These are phyloP conservation scores for Tenodera sinensis DNA, from an alignment of 2,888 invertebrate species.

Conservation along the genomic window DNA sequence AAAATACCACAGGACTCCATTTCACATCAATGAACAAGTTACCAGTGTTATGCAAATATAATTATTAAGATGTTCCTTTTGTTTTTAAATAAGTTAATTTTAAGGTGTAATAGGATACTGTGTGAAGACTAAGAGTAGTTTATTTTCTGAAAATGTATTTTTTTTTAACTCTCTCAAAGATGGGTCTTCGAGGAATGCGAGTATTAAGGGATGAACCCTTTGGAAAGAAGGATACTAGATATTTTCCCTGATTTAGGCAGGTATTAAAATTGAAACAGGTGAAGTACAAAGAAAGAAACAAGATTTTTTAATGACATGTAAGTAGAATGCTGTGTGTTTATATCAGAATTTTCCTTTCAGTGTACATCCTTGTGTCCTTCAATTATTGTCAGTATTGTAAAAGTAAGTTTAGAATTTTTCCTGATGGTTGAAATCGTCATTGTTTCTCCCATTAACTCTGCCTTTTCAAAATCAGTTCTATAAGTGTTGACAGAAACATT, in stretches of 20 bases:
- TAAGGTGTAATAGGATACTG: conserved; percentile 10
- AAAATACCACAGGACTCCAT: conserved; percentile 4
- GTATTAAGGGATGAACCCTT: conserved; percentile 30
- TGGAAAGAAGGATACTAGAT: neutral
- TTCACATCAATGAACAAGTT: conserved; percentile 26
- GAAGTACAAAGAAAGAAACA: conserved; percentile 17
- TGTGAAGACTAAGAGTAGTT: conserved; percentile 14
- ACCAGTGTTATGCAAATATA: conserved; percentile 29
- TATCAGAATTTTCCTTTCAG: conserved; percentile 16
- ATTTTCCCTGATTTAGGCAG: conserved; percentile 1
- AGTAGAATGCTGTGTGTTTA: conserved; percentile 18
- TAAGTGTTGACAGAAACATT: conserved; percentile 20
- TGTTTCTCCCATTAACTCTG: conserved; percentile 14
- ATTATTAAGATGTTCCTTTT: conserved; percentile 31
- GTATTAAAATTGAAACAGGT: conserved; percentile 6
- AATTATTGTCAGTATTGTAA: conserved; percentile 32
- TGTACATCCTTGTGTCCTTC: conserved; percentile 24
- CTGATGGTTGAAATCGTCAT: conserved; percentile 23
- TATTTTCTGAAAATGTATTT: conserved; percentile 12
- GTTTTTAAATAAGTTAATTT: conserved; percentile 13
- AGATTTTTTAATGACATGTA: conserved; percentile 13
- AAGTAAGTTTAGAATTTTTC: conserved; percentile 23
- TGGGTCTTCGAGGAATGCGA: neutral
- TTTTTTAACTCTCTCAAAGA: conserved; percentile 1
- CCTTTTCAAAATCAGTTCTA: conserved; percentile 24